These are phyloP conservation scores for Cosmia pyralina DNA, from an alignment of 2,888 invertebrate genomes.

Conservation along the genomic window DNA sequence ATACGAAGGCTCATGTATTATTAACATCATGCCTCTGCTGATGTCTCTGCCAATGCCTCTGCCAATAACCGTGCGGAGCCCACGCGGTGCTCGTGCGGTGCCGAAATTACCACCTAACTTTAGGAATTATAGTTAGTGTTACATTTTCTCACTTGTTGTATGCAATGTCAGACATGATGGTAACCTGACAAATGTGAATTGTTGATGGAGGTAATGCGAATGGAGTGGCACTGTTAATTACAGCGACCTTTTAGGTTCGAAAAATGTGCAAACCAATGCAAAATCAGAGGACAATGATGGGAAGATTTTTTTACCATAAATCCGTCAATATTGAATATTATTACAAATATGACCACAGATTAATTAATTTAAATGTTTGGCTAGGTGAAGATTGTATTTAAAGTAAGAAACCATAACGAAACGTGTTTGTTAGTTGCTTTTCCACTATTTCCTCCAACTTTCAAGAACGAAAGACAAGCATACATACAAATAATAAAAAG, in stretches of 20 bases:
- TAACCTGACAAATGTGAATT: background rate
- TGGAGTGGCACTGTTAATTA: background rate
- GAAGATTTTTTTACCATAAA: background rate
- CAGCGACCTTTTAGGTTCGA: background rate
- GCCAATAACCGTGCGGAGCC: background rate
- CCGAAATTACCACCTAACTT: background rate
- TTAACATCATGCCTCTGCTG: background rate
- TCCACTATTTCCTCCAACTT: background rate
- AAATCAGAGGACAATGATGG: background rate
- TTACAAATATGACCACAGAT: too few relatives aligned
- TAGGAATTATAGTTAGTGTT: background rate
- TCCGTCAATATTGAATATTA: too few relatives aligned
- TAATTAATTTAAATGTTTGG: too few relatives aligned
- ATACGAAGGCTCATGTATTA: constrained; percentile 33
- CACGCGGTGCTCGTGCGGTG: background rate
- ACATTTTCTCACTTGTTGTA: background rate
- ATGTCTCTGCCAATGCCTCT: background rate
- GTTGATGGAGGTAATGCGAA: background rate
- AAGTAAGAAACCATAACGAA: background rate
- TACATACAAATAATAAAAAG: background rate
- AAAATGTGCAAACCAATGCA: background rate
- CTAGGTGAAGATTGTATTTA: background rate
- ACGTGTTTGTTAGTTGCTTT: too few relatives aligned
- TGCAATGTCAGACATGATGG: background rate
- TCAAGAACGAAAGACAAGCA: background rate